phyloP scores from a whole-genome alignment of 2,797 vertebrate genomes.

The Cyprinella venusta region DNA sequence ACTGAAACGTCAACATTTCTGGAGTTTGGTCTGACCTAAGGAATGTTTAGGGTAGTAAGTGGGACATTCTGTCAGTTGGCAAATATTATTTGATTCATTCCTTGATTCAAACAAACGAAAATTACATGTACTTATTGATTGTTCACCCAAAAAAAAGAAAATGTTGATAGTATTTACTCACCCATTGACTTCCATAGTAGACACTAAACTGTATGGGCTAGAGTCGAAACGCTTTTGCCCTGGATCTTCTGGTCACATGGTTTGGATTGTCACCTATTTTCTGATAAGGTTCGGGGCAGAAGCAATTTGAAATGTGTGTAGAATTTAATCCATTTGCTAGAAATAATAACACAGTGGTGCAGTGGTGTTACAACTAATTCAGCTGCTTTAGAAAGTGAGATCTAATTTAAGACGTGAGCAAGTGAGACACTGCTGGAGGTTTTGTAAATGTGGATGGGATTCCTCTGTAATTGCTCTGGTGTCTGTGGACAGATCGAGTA shows the following conservation, averaged over 20 bases:
- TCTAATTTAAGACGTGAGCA: constrained; percentile 8
- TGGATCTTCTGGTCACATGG: not conserved
- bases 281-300: not conserved
- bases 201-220: not conserved
- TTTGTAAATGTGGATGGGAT: not conserved
- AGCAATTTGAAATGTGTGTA: constrained; percentile 1
- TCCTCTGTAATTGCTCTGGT: not conserved
- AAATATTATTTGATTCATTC: not conserved
- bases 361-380: constrained; percentile 33
- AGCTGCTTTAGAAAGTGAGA: constrained; percentile 27
- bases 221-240: not conserved
- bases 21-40: constrained; percentile 16
- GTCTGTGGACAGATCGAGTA: not conserved
- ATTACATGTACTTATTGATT: not conserved
- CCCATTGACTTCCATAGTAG: too few species aligned
- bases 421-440: not conserved
- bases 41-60: not conserved
- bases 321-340: constrained; percentile 23
- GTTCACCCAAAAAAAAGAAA: not conserved
- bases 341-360: constrained; percentile 15
- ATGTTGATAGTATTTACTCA: not conserved
- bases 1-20: not conserved
- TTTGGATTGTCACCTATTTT: constrained; percentile 6
- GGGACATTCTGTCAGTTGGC: not conserved
- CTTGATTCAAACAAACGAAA: not conserved